Conservation (phyloP, 2,113 vertebrate genomes). For the Panthera uncia region DNA sequence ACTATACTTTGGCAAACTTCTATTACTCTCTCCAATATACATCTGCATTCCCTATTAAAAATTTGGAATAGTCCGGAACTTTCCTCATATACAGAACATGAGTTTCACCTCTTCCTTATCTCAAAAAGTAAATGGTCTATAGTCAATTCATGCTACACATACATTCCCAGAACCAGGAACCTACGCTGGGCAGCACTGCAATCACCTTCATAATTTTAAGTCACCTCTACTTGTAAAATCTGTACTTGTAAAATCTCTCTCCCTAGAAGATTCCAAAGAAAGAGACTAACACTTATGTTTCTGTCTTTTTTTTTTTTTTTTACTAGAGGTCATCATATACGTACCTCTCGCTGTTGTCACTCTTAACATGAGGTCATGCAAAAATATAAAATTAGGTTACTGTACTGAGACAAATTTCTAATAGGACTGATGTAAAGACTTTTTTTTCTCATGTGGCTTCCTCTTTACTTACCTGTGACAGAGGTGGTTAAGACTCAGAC, state of each 20-base stretch:
- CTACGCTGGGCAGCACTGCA: neutral
- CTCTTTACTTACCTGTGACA: conserved; percentile 26
- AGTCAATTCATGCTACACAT: neutral
- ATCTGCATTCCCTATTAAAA: neutral
- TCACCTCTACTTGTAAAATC: neutral
- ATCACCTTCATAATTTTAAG: neutral
- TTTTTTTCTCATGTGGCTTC: neutral
- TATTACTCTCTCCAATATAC: neutral
- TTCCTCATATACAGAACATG: neutral
- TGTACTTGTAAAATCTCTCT: neutral
- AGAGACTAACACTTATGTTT: neutral
- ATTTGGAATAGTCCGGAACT: neutral
- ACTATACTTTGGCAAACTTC: neutral
- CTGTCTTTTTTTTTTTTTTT: neutral
- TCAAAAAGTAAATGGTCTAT: neutral
- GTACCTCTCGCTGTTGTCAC: neutral
- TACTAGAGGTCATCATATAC: neutral
- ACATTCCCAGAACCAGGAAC: neutral
- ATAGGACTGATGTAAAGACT: neutral
- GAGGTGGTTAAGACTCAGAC: neutral
- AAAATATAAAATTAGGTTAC: neutral
- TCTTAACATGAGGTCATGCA: neutral
- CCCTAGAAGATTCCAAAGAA: conserved; percentile 20
- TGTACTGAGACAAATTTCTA: neutral
- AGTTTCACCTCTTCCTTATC: neutral